phyloP scores from a whole-genome alignment of 1,140 invertebrate species.

The Samia ricini region DNA sequence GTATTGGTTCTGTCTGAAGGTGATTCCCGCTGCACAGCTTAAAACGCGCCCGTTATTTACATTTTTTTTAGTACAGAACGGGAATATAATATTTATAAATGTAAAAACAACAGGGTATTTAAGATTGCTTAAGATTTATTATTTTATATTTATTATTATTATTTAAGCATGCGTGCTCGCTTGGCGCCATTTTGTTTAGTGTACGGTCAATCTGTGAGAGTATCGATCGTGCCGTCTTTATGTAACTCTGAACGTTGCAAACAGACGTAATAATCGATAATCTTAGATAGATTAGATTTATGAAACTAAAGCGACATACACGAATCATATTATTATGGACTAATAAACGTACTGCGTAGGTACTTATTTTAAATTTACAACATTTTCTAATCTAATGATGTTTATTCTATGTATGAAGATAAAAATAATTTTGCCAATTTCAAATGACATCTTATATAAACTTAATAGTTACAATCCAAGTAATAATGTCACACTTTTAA shows the following conservation, averaged over 20 bases:
- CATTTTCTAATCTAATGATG: background rate
- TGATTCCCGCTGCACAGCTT: background rate
- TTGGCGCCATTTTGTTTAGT: constrained; percentile 39
- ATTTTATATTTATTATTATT: constrained; percentile 73
- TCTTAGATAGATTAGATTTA: too few species aligned
- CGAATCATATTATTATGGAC: background rate
- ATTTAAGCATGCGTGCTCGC: constrained; percentile 37
- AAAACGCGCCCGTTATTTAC: constrained; percentile 4
- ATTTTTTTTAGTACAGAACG: constrained; percentile 42
- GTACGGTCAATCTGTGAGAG: background rate
- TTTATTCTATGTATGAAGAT: too few species aligned
- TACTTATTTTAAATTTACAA: background rate
- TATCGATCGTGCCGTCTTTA: background rate
- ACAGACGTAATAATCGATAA: background rate
- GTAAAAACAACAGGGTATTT: constrained; percentile 76
- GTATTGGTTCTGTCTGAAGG: background rate
- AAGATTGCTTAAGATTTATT: constrained; percentile 74
- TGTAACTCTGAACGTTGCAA: background rate
- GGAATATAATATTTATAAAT: constrained; percentile 45
- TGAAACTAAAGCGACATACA: background rate
- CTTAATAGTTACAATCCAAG: too few species aligned
- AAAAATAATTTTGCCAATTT: too few species aligned
- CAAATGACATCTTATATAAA: too few species aligned
- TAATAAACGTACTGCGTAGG: background rate
- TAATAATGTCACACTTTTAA: too few species aligned